A percentile compares a stretch with the other conserved stretches of the same genome.
phyloP scores from a whole-genome alignment of 2,888 invertebrate genomes.

The Cryptophagus acutangulus region DNA sequence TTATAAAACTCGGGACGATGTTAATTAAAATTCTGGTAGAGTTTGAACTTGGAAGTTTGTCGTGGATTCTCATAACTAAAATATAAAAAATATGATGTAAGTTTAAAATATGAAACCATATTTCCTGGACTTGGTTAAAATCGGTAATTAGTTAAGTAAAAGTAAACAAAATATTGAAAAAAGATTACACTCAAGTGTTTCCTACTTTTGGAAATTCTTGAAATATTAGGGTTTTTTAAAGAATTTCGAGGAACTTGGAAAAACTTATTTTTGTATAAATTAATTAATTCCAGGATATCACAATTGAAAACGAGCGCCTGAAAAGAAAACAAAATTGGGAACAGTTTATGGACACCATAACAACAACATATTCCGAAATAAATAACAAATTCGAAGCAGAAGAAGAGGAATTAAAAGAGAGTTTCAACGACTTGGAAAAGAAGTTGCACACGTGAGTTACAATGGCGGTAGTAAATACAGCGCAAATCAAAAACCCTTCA shows the following conservation, averaged over 20 bases:
- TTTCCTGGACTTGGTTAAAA: no score
- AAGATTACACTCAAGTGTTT: constrained; percentile 9
- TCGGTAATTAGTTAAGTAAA: no score
- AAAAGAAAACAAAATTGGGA: constrained; percentile 62
- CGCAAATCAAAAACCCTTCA: constrained; percentile 59
- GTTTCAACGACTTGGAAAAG: constrained; percentile 70
- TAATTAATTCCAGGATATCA: constrained; percentile 43
- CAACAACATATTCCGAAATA: constrained; percentile 68
- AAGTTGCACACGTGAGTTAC: constrained; percentile 50
- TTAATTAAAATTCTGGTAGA: no score
- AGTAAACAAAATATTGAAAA: constrained; percentile 13
- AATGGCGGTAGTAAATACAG: constrained; percentile 47
- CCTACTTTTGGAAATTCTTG: no score
- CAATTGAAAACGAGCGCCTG: constrained; percentile 50
- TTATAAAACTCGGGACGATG: no score
- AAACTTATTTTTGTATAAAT: not conserved
- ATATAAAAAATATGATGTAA: no score
- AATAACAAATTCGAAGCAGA: constrained; percentile 74
- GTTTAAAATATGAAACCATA: no score
- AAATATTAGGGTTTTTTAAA: not conserved
- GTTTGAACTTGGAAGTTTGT: no score
- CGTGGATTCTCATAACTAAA: no score
- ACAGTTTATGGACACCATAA: constrained; percentile 73
- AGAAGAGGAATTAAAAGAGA: constrained; percentile 68
- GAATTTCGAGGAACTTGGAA: not conserved